Evolutionary conservation across 2,113 vertebrate species (phyloP).

Genomic region (Ptilorrhoa leucosticta): DNA sequence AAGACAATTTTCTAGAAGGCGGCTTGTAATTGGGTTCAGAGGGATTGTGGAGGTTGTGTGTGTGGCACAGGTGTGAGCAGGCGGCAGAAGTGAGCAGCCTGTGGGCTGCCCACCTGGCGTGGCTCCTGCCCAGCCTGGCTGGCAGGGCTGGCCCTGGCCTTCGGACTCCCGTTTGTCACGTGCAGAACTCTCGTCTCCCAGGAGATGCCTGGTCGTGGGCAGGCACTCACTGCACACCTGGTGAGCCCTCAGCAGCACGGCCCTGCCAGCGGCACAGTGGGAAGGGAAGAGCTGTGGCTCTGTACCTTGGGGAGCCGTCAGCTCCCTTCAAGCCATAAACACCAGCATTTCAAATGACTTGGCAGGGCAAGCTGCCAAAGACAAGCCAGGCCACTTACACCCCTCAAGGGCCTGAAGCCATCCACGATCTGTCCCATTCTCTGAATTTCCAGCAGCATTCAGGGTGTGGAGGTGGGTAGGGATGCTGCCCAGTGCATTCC

Average conservation of each 20-base stretch:
- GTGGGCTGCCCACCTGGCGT: rapidly evolving
- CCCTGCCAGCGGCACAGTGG: rapidly evolving
- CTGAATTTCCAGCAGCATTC: rapidly evolving
- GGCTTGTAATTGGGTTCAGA: not conserved
- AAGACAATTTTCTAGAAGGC: not conserved
- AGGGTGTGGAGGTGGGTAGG: rapidly evolving
- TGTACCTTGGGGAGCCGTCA: not conserved
- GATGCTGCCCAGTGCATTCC: rapidly evolving
- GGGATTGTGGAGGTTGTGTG: rapidly evolving
- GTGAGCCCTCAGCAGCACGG: rapidly evolving
- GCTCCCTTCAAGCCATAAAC: not conserved
- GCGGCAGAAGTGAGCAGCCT: rapidly evolving
- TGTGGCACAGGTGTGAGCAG: not conserved
- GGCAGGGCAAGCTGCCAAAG: not conserved
- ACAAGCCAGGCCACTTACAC: not conserved
- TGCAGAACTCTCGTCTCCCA: rapidly evolving
- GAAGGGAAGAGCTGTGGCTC: rapidly evolving
- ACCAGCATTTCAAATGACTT: not conserved
- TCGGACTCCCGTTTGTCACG: rapidly evolving
- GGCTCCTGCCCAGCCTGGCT: not conserved
- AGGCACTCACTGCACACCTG: not conserved
- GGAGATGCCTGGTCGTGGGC: rapidly evolving
- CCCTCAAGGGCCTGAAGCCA: not conserved
- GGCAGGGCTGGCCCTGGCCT: rapidly evolving
- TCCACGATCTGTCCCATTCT: rapidly evolving